These are phyloP conservation scores for Anser cygnoides DNA, from an alignment of 2,113 vertebrate species.

Conservation along the genomic window DNA sequence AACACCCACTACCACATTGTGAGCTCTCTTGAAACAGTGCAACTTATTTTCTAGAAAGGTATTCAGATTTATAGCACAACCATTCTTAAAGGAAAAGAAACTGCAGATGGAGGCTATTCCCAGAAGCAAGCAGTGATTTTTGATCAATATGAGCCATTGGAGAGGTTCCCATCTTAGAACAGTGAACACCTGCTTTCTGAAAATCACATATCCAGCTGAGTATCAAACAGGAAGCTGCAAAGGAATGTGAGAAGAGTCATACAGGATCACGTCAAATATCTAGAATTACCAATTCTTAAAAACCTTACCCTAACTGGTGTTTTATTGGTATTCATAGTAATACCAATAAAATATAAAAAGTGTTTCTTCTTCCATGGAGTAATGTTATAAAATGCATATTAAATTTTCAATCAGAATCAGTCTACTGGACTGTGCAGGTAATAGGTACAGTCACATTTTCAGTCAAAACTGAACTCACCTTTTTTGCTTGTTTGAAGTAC, in stretches of 20 bases:
- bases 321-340: background rate
- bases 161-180: background rate
- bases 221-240: background rate
- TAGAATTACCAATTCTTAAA: background rate
- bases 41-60: background rate
- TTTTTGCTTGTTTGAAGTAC: background rate
- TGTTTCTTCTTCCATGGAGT: accelerated
- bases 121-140: background rate
- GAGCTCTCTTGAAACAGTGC: background rate
- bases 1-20: accelerated
- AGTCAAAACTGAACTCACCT: background rate
- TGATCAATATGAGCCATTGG: background rate
- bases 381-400: background rate
- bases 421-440: background rate
- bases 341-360: background rate
- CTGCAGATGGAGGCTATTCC: background rate
- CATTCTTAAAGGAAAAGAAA: background rate
- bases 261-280: background rate
- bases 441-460: background rate
- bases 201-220: background rate
- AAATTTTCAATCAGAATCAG: background rate
- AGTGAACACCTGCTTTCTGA: background rate
- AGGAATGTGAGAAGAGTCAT: background rate
- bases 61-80: accelerated
- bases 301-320: background rate